Evolutionary conservation across 1,140 invertebrate genomes (phyloP), one percentile per base, ranked within the genome.

Genomic region (Ganaspis sp.): DNA sequence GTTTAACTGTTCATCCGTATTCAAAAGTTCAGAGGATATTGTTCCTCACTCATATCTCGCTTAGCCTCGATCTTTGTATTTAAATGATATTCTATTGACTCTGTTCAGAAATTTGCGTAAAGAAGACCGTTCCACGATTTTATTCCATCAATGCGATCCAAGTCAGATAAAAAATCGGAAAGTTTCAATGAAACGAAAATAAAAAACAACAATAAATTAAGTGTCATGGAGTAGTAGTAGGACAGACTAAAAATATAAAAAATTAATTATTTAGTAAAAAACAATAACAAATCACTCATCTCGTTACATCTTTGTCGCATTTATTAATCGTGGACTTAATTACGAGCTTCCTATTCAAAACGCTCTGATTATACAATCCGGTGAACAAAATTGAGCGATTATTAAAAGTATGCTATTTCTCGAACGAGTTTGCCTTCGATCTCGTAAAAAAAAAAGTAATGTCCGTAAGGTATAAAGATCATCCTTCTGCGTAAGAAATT

Each of bases 61-160:
- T 64, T 64, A 64, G 21, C 58, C 58, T 64, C 58, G 58, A 64
- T 64, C 58, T 64, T 64, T 64, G 58, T 64, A 64, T 64, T 64
- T 64, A 64, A 64, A 64, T 64, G 23, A 12, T 12, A 64, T 64
- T 64, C 58, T 29, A 26, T 12, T 58, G 23, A 64, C 23, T 26
- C 29, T 64, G 12, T 64, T 64, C 26, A 64, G 23, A 12, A n/a
- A 64, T 64, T 29, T 64, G 58, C 58, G 58, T 64, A 64, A 29
- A n/a, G 58, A 64, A 64, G 58, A 64, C 23, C 23, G 23, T 64
- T 29, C n/a, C 23, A n/a, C 23, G 58, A 34, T 64, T 64, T 64
- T 29, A 64, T 64, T 64, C 12, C 15, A 34, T 26, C 9, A 64
- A 29, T 3, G 58, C 8, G 12, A 64, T 64, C 23, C 23, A 29